A percentile compares a stretch with the other conserved stretches of the same genome.
These are phyloP conservation scores for Bubo blakistoni DNA, from an alignment of 2,113 vertebrate genomes.

Conservation along the genomic window DNA sequence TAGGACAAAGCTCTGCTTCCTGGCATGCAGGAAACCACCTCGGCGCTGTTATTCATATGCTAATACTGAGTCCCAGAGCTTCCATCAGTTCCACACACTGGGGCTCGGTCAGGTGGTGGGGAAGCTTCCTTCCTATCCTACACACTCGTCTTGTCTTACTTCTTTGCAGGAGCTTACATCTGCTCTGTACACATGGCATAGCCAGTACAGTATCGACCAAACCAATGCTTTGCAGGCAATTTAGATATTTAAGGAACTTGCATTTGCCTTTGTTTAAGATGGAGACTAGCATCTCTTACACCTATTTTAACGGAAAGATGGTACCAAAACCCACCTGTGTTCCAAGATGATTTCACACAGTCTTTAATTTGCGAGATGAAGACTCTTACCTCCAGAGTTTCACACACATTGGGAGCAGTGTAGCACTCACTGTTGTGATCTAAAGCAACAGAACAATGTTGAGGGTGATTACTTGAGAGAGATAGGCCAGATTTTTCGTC, in stretches of 20 bases:
- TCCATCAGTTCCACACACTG: not conserved
- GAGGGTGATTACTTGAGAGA: not conserved
- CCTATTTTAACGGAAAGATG: not conserved
- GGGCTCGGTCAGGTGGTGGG: not conserved
- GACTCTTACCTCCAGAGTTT: not conserved
- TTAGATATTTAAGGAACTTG: not conserved
- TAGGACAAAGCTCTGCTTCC: not conserved
- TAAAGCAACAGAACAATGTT: not conserved
- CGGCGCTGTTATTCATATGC: not conserved
- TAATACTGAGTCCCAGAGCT: not conserved
- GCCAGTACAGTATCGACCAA: not conserved
- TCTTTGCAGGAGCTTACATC: not conserved
- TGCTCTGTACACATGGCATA: not conserved
- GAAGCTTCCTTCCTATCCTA: not conserved
- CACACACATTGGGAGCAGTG: fast-evolving
- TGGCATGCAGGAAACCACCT: not conserved
- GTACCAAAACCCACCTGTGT: not conserved
- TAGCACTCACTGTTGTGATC: not conserved
- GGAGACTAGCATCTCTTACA: not conserved
- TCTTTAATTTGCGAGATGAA: not conserved
- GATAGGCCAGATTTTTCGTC: not conserved
- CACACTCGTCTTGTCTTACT: not conserved
- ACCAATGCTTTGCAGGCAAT: not conserved
- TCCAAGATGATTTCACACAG: not conserved
- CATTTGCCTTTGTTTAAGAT: not conserved